Percentiles rank a stretch among this genome's conserved stretches.
Conservation (phyloP, 2,888 invertebrate species). For the Junonia oenone region DNA sequence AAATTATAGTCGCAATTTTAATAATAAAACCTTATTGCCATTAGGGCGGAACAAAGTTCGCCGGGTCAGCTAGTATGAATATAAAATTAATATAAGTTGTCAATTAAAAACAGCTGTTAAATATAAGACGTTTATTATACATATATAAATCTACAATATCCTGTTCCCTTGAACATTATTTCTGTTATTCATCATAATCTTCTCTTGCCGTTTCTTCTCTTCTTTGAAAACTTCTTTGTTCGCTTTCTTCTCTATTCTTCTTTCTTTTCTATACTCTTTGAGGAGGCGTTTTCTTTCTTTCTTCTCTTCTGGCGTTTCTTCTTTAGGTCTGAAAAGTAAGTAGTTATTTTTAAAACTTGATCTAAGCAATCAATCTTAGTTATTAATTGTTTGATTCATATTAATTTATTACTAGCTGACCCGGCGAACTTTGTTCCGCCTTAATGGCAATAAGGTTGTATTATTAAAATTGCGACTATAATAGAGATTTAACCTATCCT, state of each 20-base stretch:
- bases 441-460: too few relatives aligned
- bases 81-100: background rate
- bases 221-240: constrained; percentile 91
- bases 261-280: constrained; percentile 87
- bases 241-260: constrained; percentile 89
- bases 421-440: too few relatives aligned
- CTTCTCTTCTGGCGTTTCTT: constrained; percentile 88
- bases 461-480: too few relatives aligned
- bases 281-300: constrained; percentile 87
- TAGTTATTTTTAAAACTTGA: too few relatives aligned
- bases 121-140: constrained; percentile 6
- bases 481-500: too few relatives aligned
- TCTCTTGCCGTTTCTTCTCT: constrained; percentile 89
- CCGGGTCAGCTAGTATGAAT: too few relatives aligned
- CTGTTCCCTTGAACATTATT: constrained; percentile 86
- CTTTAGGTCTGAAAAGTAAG: constrained; percentile 82
- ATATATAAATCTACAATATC: constrained; percentile 66
- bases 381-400: too few relatives aligned
- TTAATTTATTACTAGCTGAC: too few relatives aligned
- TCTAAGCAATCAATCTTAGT: too few relatives aligned
- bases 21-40: too few relatives aligned
- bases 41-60: too few relatives aligned
- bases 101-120: background rate
- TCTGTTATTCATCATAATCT: constrained; percentile 86
- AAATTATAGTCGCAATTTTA: too few relatives aligned